Base-by-base conservation (phyloP, 1,140 invertebrate genomes). In the Bactericera cockerelli region DNA sequence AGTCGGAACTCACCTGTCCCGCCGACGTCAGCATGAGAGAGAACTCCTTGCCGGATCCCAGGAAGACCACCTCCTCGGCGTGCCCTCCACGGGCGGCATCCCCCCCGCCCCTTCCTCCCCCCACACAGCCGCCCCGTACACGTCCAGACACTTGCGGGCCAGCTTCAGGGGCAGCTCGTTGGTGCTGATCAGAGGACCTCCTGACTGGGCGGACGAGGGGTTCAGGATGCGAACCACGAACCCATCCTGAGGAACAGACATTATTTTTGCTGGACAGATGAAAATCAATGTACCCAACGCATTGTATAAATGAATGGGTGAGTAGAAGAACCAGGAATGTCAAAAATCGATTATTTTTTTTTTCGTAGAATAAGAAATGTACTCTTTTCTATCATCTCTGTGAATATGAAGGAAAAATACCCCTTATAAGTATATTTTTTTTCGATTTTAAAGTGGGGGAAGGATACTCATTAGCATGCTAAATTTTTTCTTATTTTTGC, bases 1-100 rank as follows among this genome's bases (percentile, higher is more conserved):
- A n/a, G n/a, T n/a, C n/a, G n/a, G n/a, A n/a, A n/a, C n/a, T 49
- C 70, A 86, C 82, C 75, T 89, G 90, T 65, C 89, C 89, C 53
- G 80, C 79, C 2, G 77, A 70, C 4, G 88, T 91, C 67, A 80
- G 79, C 1, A 93, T 71, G 21, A 95, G 69, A 33, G 79, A 81
- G 73, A 95, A 93, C 66, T 93, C 89, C 71, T 91, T 92, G 6
- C 87, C 89, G 31, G 83, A 79, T 58, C 75, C 72, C 21, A 90
- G 77, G 22, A 71, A 74, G 1, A 74, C 74, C 19, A 83, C 74
- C 70, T 85, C 82, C 66, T 89, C 86, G 62, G 86, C 84, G 28
- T 64, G 59, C 76, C 73, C 53, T 82, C 81, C n/a, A 49, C n/a
- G n/a, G n/a, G 42, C 3, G n/a, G 4, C 3, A 19, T 8, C 8